Percentiles rank a stretch among this genome's conserved stretches.
These are phyloP conservation scores for Arenaria interpres DNA, from an alignment of 2,113 vertebrate species.

Conservation along the genomic window DNA sequence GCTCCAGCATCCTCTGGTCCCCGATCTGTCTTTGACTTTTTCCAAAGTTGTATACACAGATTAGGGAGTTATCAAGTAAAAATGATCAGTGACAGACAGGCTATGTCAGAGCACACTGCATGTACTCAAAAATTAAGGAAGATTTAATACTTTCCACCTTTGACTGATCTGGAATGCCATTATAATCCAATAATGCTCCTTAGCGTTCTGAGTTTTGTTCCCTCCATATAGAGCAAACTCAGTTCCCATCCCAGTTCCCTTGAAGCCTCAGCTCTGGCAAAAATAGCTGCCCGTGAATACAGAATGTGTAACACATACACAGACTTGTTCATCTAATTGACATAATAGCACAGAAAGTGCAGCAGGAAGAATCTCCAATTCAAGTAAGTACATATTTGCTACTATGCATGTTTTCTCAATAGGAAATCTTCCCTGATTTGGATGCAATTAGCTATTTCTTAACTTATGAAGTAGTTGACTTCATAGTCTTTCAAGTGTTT, in stretches of 20 bases:
- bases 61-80: background rate
- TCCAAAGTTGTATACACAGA: background rate
- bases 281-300: background rate
- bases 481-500: background rate
- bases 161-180: background rate
- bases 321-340: background rate
- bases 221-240: background rate
- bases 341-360: background rate
- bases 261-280: background rate
- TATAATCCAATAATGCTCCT: background rate
- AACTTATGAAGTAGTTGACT: background rate
- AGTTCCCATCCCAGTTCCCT: background rate
- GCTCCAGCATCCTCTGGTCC: background rate
- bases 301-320: background rate
- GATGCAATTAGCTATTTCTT: background rate
- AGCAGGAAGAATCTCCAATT: background rate
- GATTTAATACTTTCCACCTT: background rate
- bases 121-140: background rate
- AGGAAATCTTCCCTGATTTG: background rate
- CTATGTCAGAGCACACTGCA: background rate
- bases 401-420: background rate
- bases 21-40: background rate
- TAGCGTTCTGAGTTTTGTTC: background rate
- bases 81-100: background rate
- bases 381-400: background rate